Conservation (phyloP, 1,140 invertebrate genomes). For the Capitella teleta region DNA sequence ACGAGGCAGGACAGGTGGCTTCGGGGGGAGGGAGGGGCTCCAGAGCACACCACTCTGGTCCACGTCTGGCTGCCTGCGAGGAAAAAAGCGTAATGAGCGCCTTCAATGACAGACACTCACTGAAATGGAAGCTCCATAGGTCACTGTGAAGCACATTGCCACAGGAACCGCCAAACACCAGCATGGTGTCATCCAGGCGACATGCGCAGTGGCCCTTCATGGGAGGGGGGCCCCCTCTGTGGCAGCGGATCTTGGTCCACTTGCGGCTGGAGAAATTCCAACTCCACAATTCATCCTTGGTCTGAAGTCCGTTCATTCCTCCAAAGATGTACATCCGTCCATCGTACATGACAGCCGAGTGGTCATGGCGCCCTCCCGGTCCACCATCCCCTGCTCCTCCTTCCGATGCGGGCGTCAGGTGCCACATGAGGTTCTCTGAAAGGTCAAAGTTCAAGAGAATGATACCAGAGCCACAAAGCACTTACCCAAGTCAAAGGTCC, state of each 20-base stretch:
- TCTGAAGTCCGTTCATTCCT: conserved; percentile 74
- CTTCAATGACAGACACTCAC: background rate
- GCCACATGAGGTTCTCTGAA: conserved; percentile 39
- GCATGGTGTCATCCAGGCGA: background rate
- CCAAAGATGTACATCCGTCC: conserved; percentile 76
- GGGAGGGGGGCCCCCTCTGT: background rate
- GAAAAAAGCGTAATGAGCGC: background rate
- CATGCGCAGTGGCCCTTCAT: background rate
- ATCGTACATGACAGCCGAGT: conserved; percentile 68
- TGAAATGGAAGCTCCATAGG: conserved; percentile 2
- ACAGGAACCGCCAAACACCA: conserved; percentile 1
- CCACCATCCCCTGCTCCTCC: conserved; percentile 17
- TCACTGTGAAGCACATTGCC: background rate
- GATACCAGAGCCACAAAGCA: background rate
- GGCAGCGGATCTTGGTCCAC: background rate
- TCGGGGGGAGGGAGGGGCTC: background rate
- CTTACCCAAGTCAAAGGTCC: conserved; percentile 79
- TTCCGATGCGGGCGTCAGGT: conserved; percentile 16
- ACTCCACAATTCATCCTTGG: conserved; percentile 70
- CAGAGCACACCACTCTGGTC: background rate
- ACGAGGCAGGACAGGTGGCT: background rate
- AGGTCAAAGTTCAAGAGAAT: background rate
- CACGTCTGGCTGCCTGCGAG: background rate
- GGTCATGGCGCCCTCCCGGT: conserved; percentile 69
- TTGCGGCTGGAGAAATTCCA: conserved; percentile 55